Base-by-base conservation (phyloP, 2,888 invertebrate species). In the Mimumesa dahlbomi region DNA sequence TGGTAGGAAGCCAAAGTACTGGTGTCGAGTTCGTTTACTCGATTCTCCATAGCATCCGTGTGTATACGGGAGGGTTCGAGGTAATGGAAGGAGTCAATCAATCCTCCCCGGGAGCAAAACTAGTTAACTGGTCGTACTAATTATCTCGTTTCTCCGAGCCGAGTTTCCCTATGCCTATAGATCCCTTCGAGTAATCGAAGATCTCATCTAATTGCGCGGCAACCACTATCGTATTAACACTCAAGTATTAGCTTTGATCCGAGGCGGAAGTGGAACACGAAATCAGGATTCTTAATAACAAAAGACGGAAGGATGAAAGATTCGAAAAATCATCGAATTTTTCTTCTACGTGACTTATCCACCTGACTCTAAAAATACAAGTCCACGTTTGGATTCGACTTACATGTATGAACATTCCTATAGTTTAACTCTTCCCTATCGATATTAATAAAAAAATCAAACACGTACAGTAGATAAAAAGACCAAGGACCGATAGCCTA, bases 61-160 rank as follows among this genome's bases (percentile, higher is more conserved):
- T 21, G 42, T 43, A 57, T 50, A 42, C n/a, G n/a, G n/a, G n/a
- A n/a, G 36, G 46, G 58, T 29, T 54, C 40, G 25, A 53, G 61
- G 48, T 81, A 73, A 81, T 82, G 66, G 66, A 75, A 81, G 69
- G 69, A 79, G 75, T 79, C 81, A 74, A 82, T 82, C 81, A 79
- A 79, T 71, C 63, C 64, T 53, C n/a, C 38, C 38, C 38, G 14
- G 34, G n/a, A 36, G 56, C 58, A 54, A 59, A 81, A 77, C 81
- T 79, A 75, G 79, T 79, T 79, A 81, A 66, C 52, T 57, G 29
- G 45, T 34, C 25, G 25, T 42, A 22, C 46, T 71, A 73, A 80
- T 68, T 74, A 79, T 79, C 74, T 67, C 69, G 52, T 77, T 74
- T 67, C 65, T 45, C 48, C 16, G 21, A 0, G 29, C n/a, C 13